Conservation (phyloP, 2,888 invertebrate genomes). For the Sthenelais limicola region DNA sequence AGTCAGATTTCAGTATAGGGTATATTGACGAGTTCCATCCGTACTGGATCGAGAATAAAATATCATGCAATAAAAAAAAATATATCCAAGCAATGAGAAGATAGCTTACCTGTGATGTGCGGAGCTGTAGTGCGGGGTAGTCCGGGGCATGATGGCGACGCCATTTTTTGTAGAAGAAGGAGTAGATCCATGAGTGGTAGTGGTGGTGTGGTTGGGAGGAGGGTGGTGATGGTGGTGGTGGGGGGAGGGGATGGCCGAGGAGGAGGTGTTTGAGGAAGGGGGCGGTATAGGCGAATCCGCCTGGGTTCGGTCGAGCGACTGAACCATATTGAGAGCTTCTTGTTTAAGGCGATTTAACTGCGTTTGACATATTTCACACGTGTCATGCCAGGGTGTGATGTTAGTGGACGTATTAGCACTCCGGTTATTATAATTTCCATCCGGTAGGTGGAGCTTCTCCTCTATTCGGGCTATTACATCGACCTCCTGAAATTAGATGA, state of each 20-base stretch:
- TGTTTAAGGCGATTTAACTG: slow-evolving; percentile 59
- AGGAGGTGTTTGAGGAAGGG: slow-evolving; percentile 41
- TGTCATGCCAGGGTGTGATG: slow-evolving; percentile 51
- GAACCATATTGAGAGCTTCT: slow-evolving; percentile 65
- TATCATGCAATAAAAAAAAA: neutral
- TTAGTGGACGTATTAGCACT: slow-evolving; percentile 10
- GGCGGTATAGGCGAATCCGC: slow-evolving; percentile 46
- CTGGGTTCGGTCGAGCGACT: slow-evolving; percentile 65
- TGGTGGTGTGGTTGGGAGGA: too few species aligned
- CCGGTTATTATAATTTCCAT: slow-evolving; percentile 22
- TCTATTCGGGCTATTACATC: slow-evolving; percentile 39
- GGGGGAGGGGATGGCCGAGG: neutral
- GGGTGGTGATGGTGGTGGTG: slow-evolving; percentile 21
- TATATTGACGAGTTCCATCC: too few species aligned
- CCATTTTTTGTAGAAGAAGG: neutral
- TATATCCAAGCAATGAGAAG: neutral
- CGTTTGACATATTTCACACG: slow-evolving; percentile 66
- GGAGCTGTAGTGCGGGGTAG: slow-evolving; percentile 41
- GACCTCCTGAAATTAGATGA: slow-evolving; percentile 32
- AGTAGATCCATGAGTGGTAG: slow-evolving; percentile 9
- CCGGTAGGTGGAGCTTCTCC: slow-evolving; percentile 36
- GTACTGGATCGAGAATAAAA: too few species aligned
- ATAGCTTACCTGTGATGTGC: slow-evolving; percentile 42
- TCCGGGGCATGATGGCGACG: slow-evolving; percentile 36
- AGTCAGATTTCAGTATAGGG: too few species aligned